These are phyloP conservation scores for Ptilorrhoa leucosticta DNA, from an alignment of 2,113 vertebrate species.

Conservation along the genomic window DNA sequence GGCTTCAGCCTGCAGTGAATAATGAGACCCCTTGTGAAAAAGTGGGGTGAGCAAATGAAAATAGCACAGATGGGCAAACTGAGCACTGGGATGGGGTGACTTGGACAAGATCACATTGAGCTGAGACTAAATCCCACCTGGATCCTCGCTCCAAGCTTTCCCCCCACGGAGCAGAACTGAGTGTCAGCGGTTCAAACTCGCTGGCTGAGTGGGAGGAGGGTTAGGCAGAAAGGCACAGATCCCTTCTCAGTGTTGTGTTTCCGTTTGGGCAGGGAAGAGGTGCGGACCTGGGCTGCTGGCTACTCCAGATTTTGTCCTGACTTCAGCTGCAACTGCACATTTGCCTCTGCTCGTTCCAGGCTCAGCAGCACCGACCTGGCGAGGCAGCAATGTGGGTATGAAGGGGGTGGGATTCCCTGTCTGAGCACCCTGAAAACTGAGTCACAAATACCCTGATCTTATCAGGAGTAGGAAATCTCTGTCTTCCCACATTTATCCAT, in stretches of 20 bases:
- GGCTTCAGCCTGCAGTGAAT: background rate
- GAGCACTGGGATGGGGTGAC: background rate
- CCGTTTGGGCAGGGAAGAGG: background rate
- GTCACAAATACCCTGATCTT: background rate
- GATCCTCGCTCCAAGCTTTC: background rate
- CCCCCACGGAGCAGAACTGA: background rate
- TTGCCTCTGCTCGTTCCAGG: background rate
- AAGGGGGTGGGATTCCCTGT: background rate
- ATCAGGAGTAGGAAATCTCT: background rate
- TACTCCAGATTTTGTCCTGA: background rate
- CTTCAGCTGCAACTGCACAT: background rate
- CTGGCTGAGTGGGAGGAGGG: background rate
- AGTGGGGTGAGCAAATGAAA: background rate
- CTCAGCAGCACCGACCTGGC: no score
- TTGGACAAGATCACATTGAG: background rate
- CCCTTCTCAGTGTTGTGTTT: background rate
- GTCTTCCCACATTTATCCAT: background rate
- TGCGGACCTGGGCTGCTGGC: background rate
- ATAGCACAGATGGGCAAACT: background rate
- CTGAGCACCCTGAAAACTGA: background rate
- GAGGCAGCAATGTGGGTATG: background rate
- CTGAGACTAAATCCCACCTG: background rate
- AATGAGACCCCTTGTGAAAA: rapidly evolving
- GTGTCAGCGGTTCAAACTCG: rapidly evolving
- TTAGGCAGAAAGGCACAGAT: background rate